Evolutionary conservation across 30 jellyfish, hydroid and myxozoan species (phyloP).

Genomic region (Mastigias papua): DNA sequence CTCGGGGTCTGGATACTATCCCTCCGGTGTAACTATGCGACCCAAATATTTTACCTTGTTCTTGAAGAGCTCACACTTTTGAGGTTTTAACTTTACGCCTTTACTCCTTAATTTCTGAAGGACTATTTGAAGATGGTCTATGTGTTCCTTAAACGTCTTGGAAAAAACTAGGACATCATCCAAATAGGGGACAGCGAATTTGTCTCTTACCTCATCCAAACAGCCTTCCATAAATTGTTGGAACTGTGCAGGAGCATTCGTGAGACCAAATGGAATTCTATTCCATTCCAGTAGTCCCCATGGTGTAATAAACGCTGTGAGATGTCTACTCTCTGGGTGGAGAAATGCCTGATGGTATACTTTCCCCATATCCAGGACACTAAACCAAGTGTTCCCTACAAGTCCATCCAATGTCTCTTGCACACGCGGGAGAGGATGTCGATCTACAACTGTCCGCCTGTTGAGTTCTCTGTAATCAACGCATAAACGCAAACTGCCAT

Average conservation of each 20-base stretch:
- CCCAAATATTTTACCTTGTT: slow-evolving; percentile 55
- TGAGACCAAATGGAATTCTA: slow-evolving; percentile 64
- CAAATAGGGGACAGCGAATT: slow-evolving; percentile 66
- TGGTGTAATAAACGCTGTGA: slow-evolving; percentile 69
- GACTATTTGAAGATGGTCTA: slow-evolving; percentile 31
- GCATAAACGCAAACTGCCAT: slow-evolving; percentile 33
- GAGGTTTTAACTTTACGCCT: slow-evolving; percentile 69
- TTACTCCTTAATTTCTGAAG: slow-evolving; percentile 33
- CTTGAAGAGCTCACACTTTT: slow-evolving; percentile 56
- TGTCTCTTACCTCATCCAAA: slow-evolving; percentile 58
- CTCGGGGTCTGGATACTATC: slow-evolving; percentile 34
- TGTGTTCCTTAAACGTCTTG: slow-evolving; percentile 30
- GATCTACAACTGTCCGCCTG: slow-evolving; percentile 46
- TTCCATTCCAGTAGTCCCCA: slow-evolving; percentile 65
- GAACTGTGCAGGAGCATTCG: slow-evolving; percentile 72
- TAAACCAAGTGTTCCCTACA: slow-evolving; percentile 40
- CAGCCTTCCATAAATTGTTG: slow-evolving; percentile 63
- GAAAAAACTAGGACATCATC: slow-evolving; percentile 67
- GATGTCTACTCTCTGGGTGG: slow-evolving; percentile 65
- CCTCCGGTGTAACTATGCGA: slow-evolving; percentile 39
- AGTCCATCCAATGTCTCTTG: slow-evolving; percentile 50
- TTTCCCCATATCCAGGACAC: slow-evolving; percentile 44
- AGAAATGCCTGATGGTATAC: slow-evolving; percentile 64
- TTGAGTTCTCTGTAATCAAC: slow-evolving; percentile 38
- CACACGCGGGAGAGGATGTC: slow-evolving; percentile 71